Base-by-base conservation (phyloP, 2,888 invertebrate species). In the Aproaerema taeniolella region DNA sequence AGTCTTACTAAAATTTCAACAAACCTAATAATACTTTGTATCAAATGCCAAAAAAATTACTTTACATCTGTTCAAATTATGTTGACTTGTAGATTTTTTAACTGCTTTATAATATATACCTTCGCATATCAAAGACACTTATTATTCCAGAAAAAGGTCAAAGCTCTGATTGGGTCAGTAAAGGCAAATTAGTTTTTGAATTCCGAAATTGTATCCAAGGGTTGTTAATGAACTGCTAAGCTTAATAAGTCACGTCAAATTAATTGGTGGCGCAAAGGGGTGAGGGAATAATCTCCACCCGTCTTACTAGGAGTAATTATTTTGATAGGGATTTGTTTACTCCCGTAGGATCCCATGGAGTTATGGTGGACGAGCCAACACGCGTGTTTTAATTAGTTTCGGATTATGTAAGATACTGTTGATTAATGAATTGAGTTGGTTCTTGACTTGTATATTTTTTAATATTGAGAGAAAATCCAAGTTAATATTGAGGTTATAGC, bases 371-470 rank as follows among this genome's bases (percentile, higher is more conserved):
- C 42, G 48, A 16, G 17, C n/a, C 55, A 45, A 46, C 48, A 52
- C 45, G 55, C 72, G 56, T 70, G 72, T 69, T 77, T 77, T 76
- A 79, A 79, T 78, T 76, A 79, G 71, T 67, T 67, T 64, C 67
- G 66, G 74, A 74, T 78, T 77, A 74, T 61, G 47, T 47, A 47
- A 50, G 55, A 43, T 12, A 14, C 17, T 14, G 14, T 16, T 37
- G 37, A 37, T 37, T 30, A 17, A 37, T 37, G 37, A 15, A 26
- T 12, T 25, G 25, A 26, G 8, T 20, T 20, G 20, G 20, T 20
- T 6, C 20, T 20, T 20, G 8, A n/a, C n/a, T n/a, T n/a, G n/a
- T n/a, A n/a, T n/a, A n/a, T n/a, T n/a, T n/a, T n/a, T n/a, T n/a
- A n/a, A n/a, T n/a, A n/a, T n/a, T n/a, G n/a, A n/a, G n/a, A n/a